Evolutionary conservation across 2,797 vertebrate genomes (phyloP).

Genomic region (Enteromius fasciolatus): DNA sequence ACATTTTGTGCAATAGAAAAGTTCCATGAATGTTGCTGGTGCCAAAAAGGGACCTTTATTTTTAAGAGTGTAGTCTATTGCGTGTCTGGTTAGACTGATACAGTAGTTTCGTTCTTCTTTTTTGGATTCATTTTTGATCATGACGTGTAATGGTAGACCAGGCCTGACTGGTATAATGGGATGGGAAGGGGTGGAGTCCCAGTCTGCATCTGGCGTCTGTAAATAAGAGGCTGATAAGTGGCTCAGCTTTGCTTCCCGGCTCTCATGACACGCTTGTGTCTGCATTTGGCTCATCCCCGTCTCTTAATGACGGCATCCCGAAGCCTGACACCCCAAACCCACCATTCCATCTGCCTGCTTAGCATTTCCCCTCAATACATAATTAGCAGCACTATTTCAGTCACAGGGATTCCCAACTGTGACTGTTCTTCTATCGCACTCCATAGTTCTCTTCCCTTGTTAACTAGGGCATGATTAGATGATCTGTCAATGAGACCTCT

Average conservation of each 20-base stretch:
- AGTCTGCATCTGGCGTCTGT: constrained; percentile 31
- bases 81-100: not conserved
- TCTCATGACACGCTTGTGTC: constrained; percentile 64
- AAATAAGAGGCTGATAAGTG: constrained; percentile 64
- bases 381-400: constrained; percentile 78
- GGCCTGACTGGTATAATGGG: not conserved
- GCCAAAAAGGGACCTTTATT: not conserved
- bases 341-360: constrained; percentile 69
- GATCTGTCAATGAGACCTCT: constrained; percentile 33
- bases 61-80: not conserved
- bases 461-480: constrained; percentile 55
- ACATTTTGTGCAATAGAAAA: not conserved
- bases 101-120: not conserved
- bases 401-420: constrained; percentile 67
- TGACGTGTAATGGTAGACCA: not conserved
- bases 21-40: not conserved
- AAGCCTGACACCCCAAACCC: constrained; percentile 68
- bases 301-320: constrained; percentile 62
- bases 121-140: not conserved
- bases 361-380: constrained; percentile 73
- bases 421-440: constrained; percentile 61
- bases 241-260: constrained; percentile 37
- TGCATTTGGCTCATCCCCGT: constrained; percentile 49
- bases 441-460: constrained; percentile 66
- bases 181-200: not conserved